Base-by-base conservation (phyloP, 2,797 vertebrate genomes). In the Aphelocoma californica region DNA sequence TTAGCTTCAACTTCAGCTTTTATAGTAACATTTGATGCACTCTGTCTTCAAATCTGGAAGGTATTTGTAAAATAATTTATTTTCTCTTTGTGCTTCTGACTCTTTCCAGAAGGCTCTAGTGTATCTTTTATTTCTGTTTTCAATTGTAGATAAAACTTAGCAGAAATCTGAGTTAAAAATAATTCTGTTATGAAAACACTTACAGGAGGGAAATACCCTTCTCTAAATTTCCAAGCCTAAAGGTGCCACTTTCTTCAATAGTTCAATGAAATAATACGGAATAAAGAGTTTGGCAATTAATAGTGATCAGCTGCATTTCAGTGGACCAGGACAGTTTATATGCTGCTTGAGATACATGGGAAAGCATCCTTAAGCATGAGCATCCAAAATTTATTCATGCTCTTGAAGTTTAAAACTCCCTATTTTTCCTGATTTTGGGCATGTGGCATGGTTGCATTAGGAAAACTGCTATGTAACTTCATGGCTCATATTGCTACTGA, bases 1-100 rank as follows among this genome's bases (percentile, higher is more conserved):
- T 95, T 93, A 86, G 60, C 87, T 91, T 97, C 72, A 80, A 74
- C 67, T 93, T 94, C 24, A 91, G 73, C 50, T 92, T 82, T 57
- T 74, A 61, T 66, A 77, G 88, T 77, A 77, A 61, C 32, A 44
- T 87, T 91, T 78, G 34, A 73, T 70, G 66, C n/a, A 42, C 17
- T 54, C 67, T 50, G 26, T 67, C 42, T 88, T 91, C 60, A 85
- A 75, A 90, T 92, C 53, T 92, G 72, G 72, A 89, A 82, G 15
- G 57, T 78, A 92, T 74, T 94, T 93, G 34, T 89, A 60, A 92
- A 96, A 69, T 73, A 88, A 58, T 88, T 81, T 84, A 20, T 90
- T 7, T 72, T 86, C 12, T 13, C 25, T 60, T 28, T 78, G 21
- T 82, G 34, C 57, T 34, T 86, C 36, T 2, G 2, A 53, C 6